Base-by-base conservation (phyloP, 1,140 invertebrate genomes). In the Hyles euphorbiae region DNA sequence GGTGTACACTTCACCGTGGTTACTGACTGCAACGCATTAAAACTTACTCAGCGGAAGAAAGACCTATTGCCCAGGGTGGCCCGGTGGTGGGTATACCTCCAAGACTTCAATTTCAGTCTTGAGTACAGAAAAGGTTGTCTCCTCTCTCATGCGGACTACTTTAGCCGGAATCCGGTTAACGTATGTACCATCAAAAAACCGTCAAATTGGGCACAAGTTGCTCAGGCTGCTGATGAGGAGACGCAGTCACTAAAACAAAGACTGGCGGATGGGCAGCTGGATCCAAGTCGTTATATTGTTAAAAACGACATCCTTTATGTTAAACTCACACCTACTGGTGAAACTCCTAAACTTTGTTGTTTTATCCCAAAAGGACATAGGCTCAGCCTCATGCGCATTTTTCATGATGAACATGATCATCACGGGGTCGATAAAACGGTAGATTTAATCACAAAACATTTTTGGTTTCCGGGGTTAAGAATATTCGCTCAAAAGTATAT, bases 21-120 rank as follows among this genome's bases (percentile, higher is more conserved):
- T n/a, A 84, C 78, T 0, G 84, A 86, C 62, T 88, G 81, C 50
- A 74, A 72, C 12, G 80, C 76, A 0, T 60, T 86, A 0, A 76
- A 76, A 32, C 50, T 64, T 36, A 74, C 74, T 10, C 48, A 66
- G 34, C 46, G 32, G 6, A 79, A 76, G 52, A 79, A 74, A 63
- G 74, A 79, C 58, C 61, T 54, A n/a, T 53, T 61, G 11, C 53
- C 53, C 8, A 51, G 60, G 8, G 54, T 61, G 11, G 60, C 60
- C 32, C 43, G 60, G n/a, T 57, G 60, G 51, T 62, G 60, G 55
- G 34, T 62, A 6, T 62, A 57, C 53, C 49, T 61, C 9, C 53
- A 61, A 34, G 60, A 61, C 53, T 61, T 56, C 34, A 33, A 56
- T 5, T 61, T 56, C 7, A n/a, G 6, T 2, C 12, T 61, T 0